Evolutionary conservation across 2,113 vertebrate genomes (phyloP), one percentile per base, ranked within the genome.

Genomic region (Psittacula cyanocephala): DNA sequence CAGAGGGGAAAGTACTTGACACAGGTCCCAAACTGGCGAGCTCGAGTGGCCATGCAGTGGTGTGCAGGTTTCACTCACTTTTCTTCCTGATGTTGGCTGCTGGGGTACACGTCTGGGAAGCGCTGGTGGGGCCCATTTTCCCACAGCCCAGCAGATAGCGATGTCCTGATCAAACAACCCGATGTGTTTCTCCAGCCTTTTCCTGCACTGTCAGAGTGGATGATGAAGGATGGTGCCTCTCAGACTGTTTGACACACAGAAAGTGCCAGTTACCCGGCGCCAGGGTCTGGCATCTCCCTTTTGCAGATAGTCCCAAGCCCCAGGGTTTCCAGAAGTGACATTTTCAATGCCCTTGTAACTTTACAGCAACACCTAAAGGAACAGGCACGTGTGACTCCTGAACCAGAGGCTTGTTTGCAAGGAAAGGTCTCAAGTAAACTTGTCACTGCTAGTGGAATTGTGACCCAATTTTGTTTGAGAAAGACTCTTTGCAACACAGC

Each of bases 21-120:
- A 1, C 41, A 71, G 65, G 41, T 71, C 29, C 41, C 7, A 7
- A 1, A 43, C 29, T 31, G 81, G 22, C 65, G 33, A 49, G 25
- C 33, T 25, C 35, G 23, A 65, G 60, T 50, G 49, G 28, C 25
- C 33, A 28, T 0, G 0, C 20, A 37, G 25, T 50, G 49, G 0
- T 65, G 33, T 25, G 31, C 25, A 17, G 28, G 49, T 92, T 74
- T 88, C 65, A 55, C 23, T 76, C n/a, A 22, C 20, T 53, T 37
- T 17, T 27, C 39, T 53, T 37, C 44, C 49, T 43, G 22, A 16
- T 24, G 13, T 8, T 62, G 75, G 24, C 31, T 75, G 29, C 31
- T 53, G 6, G 7, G 9, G 31, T 44, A 35, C 43, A 14, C 7
- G 13, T 19, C 63, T 63, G n/a, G 12, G 11, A 90, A 41, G 41